A percentile compares a stretch with the other conserved stretches of the same genome.
These are phyloP conservation scores for Zenarchopterus dispar DNA, from an alignment of 2,797 vertebrate genomes.

Conservation along the genomic window DNA sequence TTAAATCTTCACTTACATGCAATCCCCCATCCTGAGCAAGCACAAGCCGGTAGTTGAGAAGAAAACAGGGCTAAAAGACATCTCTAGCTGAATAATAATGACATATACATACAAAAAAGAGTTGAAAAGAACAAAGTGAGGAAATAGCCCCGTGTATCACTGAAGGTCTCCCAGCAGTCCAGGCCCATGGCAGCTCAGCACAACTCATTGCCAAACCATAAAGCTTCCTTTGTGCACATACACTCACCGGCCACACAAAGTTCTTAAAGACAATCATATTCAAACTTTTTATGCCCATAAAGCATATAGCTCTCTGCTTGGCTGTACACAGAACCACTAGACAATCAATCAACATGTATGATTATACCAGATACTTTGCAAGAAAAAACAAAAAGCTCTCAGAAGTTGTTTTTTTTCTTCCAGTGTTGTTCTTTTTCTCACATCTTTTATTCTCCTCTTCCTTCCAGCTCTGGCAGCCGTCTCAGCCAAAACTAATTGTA, in stretches of 20 bases:
- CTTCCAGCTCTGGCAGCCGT: conserved; percentile 38
- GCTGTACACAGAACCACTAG: conserved; percentile 30
- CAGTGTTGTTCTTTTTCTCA: conserved; percentile 26
- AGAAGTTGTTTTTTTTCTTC: background rate
- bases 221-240: background rate
- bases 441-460: conserved; percentile 38
- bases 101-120: too few species aligned
- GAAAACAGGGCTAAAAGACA: too few species aligned
- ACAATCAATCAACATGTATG: conserved; percentile 43
- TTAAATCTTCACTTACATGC: too few species aligned
- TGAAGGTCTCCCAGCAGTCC: too few species aligned
- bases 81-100: background rate
- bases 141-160: conserved; percentile 8
- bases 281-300: conserved; percentile 24
- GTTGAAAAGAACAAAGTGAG: conserved; percentile 3
- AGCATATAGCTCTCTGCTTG: conserved; percentile 21
- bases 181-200: too few species aligned
- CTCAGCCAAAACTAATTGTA: conserved; percentile 59
- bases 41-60: too few species aligned
- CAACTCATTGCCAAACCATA: conserved; percentile 14
- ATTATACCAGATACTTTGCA: conserved; percentile 16
- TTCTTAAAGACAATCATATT: conserved; percentile 7
- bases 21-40: too few species aligned
- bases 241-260: too few species aligned
- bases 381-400: conserved; percentile 40